A percentile compares a stretch with the other conserved stretches of the same genome.
These are phyloP conservation scores for Tinea pellionella DNA, from an alignment of 2,888 invertebrate genomes.

Conservation along the genomic window DNA sequence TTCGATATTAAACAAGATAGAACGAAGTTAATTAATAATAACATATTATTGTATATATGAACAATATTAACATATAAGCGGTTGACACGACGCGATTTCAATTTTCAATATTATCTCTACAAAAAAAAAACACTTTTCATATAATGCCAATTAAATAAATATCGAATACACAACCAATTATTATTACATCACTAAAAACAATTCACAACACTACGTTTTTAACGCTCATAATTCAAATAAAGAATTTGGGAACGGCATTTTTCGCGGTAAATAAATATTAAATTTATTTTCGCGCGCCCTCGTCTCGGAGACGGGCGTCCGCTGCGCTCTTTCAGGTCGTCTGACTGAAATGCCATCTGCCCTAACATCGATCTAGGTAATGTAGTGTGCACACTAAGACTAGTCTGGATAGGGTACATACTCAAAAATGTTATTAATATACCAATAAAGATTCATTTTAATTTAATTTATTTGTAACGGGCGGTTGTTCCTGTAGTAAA, in stretches of 20 bases:
- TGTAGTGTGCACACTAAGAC: not conserved
- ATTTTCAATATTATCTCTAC: no score
- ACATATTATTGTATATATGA: no score
- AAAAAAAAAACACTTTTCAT: no score
- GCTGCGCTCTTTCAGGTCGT: constrained; percentile 39
- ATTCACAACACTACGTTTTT: not conserved
- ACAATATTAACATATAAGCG: no score
- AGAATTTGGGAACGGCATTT: not conserved
- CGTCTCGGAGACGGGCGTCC: constrained; percentile 34
- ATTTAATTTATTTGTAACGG: no score
- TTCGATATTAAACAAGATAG: no score
- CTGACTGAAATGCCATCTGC: constrained; percentile 35
- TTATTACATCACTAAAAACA: not conserved
- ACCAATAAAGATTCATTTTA: no score
- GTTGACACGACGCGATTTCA: no score
- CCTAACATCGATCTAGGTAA: constrained; percentile 20
- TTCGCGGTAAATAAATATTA: not conserved
- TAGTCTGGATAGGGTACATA: not conserved
- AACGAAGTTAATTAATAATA: no score
- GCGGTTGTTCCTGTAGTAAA: no score
- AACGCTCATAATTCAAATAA: no score
- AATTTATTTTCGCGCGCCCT: not conserved
- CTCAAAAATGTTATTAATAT: no score
- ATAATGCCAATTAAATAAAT: not conserved
- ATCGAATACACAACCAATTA: not conserved